These are phyloP conservation scores for Rhamnusium bicolor DNA, from an alignment of 2,888 invertebrate species.

Conservation along the genomic window DNA sequence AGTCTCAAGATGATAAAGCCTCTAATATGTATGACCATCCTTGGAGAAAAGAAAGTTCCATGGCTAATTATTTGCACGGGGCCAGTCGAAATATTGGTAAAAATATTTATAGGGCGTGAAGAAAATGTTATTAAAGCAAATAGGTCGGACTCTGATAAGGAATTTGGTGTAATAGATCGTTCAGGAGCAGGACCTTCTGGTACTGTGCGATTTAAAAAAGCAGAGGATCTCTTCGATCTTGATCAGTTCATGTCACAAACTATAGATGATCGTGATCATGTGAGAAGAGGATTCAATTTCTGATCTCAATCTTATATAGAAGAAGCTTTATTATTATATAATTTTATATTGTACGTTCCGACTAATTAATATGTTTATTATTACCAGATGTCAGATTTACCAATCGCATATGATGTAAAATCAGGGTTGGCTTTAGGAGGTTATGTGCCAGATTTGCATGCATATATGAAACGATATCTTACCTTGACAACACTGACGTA, in stretches of 20 bases:
- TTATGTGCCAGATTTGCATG: too few relatives aligned
- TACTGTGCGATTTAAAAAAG: constrained; percentile 96
- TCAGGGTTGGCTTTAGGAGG: too few relatives aligned
- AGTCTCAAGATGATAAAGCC: constrained; percentile 94
- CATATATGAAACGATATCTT: too few relatives aligned
- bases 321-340: too few relatives aligned
- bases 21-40: constrained; percentile 99
- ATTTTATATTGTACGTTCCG: too few relatives aligned
- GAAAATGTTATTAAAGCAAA: constrained; percentile 91
- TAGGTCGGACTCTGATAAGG: constrained; percentile 97
- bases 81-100: constrained; percentile 91
- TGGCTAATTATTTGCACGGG: constrained; percentile 92
- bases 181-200: constrained; percentile 82
- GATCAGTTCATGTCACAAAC: constrained; percentile 99
- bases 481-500: too few relatives aligned
- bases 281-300: constrained; percentile 68
- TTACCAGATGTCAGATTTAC: too few relatives aligned
- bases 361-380: too few relatives aligned
- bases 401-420: too few relatives aligned
- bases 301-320: too few relatives aligned
- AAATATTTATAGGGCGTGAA: constrained; percentile 91
- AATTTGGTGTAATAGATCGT: constrained; percentile 93
- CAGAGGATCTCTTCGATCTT: constrained; percentile 96
- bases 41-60: constrained; percentile 91
- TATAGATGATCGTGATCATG: constrained; percentile 73